phyloP scores from a whole-genome alignment of 2,797 vertebrate species.

The Perdix hodgsoniae region DNA sequence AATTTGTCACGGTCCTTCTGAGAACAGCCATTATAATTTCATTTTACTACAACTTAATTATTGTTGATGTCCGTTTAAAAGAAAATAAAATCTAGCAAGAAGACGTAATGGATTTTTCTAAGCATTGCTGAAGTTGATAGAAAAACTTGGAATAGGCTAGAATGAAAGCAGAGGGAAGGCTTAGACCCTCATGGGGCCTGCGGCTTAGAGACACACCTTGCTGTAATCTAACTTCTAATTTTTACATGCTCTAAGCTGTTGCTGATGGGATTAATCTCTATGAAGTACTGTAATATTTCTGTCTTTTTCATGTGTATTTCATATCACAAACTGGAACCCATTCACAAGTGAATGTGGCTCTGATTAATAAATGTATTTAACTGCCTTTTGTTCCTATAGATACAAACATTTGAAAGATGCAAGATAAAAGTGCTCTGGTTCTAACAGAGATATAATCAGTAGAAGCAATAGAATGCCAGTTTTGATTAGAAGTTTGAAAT shows the following conservation, averaged over 20 bases:
- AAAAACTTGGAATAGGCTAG: background rate
- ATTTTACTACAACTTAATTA: conserved; percentile 43
- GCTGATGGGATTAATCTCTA: background rate
- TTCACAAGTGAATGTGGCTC: background rate
- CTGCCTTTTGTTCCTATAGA: background rate
- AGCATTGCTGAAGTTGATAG: background rate
- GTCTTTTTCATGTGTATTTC: background rate
- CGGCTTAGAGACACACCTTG: background rate
- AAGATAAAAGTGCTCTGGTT: background rate
- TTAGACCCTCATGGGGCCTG: background rate
- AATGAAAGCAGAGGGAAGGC: background rate
- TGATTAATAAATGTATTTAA: background rate
- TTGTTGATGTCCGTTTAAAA: conserved; percentile 47
- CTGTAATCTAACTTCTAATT: background rate
- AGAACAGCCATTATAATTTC: conserved; percentile 14
- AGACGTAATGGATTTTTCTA: background rate
- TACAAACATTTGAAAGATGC: background rate
- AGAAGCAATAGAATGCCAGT: conserved; percentile 40
- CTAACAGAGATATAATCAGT: conserved; percentile 49
- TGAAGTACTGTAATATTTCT: background rate
- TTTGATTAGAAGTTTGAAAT: conserved; percentile 72
- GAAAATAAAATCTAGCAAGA: background rate
- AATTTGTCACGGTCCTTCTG: conserved; percentile 14
- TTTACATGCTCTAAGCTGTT: background rate
- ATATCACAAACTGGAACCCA: background rate